These are phyloP conservation scores for Chloroceryle inda DNA, from an alignment of 2,797 vertebrate genomes.

Conservation along the genomic window DNA sequence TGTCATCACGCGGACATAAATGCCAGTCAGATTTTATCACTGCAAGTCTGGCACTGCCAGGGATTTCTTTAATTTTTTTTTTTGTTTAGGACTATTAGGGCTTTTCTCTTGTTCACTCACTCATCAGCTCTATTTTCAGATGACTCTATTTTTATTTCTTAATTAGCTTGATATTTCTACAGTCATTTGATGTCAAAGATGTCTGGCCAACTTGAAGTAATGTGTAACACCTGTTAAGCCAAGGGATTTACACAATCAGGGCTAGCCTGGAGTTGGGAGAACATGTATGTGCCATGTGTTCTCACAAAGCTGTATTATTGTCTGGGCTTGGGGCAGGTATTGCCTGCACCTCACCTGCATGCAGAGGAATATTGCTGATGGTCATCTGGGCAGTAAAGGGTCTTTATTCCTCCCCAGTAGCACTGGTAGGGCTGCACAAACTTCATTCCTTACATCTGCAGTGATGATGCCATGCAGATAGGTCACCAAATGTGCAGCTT, in stretches of 20 bases:
- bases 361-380: rapidly evolving
- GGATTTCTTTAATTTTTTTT: neutral
- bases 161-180: neutral
- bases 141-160: neutral
- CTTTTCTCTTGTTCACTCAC: neutral
- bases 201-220: neutral
- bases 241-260: neutral
- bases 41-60: neutral
- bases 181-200: neutral
- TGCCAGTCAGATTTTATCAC: neutral
- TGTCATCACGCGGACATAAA: neutral
- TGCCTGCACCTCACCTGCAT: neutral
- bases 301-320: neutral
- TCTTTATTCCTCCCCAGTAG: neutral
- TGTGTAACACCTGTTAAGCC: neutral
- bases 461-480: rapidly evolving
- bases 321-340: neutral
- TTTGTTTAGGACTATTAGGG: neutral
- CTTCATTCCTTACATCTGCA: neutral
- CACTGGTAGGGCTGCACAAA: neutral
- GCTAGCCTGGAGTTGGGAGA: neutral
- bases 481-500: neutral
- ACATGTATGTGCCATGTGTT: rapidly evolving
- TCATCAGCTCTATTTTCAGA: neutral
- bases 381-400: neutral